Conservation (phyloP, 2,797 vertebrate species). For the Cyprinella venusta region DNA sequence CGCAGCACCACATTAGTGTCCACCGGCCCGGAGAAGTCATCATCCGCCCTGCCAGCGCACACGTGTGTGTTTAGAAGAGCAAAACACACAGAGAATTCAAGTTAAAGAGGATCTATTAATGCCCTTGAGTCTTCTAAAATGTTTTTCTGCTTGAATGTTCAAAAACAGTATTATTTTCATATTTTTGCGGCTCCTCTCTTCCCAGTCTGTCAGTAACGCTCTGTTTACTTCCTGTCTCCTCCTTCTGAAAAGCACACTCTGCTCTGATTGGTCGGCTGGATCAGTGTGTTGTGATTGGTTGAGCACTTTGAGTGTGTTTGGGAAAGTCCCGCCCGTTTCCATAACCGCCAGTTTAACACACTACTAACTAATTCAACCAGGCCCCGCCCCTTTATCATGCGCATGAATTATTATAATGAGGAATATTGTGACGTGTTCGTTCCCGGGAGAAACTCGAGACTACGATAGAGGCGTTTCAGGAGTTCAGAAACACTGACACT, state of each 20-base stretch:
- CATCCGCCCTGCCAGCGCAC: conserved; percentile 78
- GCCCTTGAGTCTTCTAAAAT: background rate
- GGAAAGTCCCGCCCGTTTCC: background rate
- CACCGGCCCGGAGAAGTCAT: conserved; percentile 82
- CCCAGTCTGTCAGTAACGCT: background rate
- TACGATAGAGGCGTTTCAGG: background rate
- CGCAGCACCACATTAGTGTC: conserved; percentile 87
- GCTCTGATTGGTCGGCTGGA: background rate
- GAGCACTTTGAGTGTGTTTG: too few species aligned
- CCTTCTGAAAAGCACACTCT: background rate
- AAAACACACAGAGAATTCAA: conserved; percentile 15
- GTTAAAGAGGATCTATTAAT: background rate
- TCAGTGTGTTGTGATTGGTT: background rate
- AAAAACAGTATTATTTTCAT: background rate
- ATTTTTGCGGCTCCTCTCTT: background rate
- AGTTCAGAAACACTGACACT: too few species aligned
- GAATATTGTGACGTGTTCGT: background rate
- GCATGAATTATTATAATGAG: background rate
- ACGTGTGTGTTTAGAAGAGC: background rate
- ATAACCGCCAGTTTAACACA: background rate
- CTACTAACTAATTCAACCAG: background rate
- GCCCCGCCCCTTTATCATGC: background rate
- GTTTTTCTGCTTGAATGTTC: background rate
- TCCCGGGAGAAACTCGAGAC: background rate
- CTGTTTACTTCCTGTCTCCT: background rate